phyloP scores from a whole-genome alignment of 2,888 invertebrate genomes.

The Eucera pruinosa region DNA sequence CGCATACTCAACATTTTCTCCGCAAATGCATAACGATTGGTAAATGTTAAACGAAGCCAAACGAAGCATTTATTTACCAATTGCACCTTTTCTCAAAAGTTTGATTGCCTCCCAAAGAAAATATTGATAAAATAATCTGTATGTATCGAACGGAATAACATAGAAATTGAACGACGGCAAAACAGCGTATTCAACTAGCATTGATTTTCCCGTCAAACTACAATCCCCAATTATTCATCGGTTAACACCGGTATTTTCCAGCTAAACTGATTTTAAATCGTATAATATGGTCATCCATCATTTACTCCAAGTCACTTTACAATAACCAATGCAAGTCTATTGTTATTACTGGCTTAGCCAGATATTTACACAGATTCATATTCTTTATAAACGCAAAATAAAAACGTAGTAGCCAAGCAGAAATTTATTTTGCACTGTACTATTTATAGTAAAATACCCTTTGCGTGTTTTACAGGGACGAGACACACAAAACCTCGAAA shows the following conservation, averaged over 20 bases:
- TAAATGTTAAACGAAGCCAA: conserved; percentile 18
- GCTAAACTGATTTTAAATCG: neutral
- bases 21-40: neutral
- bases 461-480: too few relatives aligned
- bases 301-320: neutral
- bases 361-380: too few relatives aligned
- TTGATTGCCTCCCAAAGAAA: conserved; percentile 3
- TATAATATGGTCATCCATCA: neutral
- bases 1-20: neutral
- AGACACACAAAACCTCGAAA: too few relatives aligned
- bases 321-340: neutral
- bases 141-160: conserved; percentile 10
- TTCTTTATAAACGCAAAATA: too few relatives aligned
- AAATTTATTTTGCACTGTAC: too few relatives aligned
- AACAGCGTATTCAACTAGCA: conserved; percentile 12
- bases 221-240: conserved; percentile 29
- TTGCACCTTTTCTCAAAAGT: neutral
- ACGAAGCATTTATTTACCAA: neutral
- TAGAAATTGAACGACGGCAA: conserved; percentile 6
- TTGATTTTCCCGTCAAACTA: conserved; percentile 29
- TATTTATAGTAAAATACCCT: too few relatives aligned
- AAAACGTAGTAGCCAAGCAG: too few relatives aligned
- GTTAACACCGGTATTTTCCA: conserved; percentile 16
- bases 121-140: conserved; percentile 32
- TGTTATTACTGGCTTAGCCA: neutral